Evolutionary conservation across 2,888 invertebrate species (phyloP).

Genomic region (Tridacna gigas): DNA sequence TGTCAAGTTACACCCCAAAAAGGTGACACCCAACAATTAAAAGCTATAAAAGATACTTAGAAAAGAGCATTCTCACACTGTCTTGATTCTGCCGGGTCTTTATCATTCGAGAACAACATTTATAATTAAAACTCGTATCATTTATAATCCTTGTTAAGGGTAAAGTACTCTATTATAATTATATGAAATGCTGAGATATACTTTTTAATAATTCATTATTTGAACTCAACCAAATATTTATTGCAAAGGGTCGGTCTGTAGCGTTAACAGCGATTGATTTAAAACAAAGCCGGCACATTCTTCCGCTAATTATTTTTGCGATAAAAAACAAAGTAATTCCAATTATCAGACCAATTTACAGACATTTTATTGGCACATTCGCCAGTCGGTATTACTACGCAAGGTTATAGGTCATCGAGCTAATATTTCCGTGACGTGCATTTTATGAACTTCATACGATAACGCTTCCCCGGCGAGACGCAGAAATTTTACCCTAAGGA

Average conservation of each 20-base stretch:
- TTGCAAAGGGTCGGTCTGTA: conserved; percentile 2
- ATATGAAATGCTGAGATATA: too few species aligned
- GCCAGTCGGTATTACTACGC: conserved; percentile 4
- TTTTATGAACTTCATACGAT: not conserved
- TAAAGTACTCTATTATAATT: too few species aligned
- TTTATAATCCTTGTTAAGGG: too few species aligned
- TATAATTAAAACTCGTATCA: too few species aligned
- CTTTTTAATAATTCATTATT: too few species aligned
- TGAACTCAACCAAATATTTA: too few species aligned
- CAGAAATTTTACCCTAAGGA: not conserved
- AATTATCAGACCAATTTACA: not conserved
- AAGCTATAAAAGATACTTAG: too few species aligned
- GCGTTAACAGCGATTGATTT: conserved; percentile 30
- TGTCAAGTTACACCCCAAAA: too few species aligned
- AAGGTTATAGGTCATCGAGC: not conserved
- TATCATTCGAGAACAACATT: too few species aligned
- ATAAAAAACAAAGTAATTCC: conserved; percentile 13
- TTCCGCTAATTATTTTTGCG: conserved; percentile 20
- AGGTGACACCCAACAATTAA: too few species aligned
- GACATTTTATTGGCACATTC: conserved; percentile 16
- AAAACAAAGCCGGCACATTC: conserved; percentile 18
- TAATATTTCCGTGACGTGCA: conserved; percentile 5
- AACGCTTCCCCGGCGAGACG: not conserved
- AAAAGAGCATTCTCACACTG: too few species aligned
- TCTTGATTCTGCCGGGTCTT: too few species aligned